phyloP scores from a whole-genome alignment of 2,113 vertebrate genomes.

The Cochlearius cochlearius region DNA sequence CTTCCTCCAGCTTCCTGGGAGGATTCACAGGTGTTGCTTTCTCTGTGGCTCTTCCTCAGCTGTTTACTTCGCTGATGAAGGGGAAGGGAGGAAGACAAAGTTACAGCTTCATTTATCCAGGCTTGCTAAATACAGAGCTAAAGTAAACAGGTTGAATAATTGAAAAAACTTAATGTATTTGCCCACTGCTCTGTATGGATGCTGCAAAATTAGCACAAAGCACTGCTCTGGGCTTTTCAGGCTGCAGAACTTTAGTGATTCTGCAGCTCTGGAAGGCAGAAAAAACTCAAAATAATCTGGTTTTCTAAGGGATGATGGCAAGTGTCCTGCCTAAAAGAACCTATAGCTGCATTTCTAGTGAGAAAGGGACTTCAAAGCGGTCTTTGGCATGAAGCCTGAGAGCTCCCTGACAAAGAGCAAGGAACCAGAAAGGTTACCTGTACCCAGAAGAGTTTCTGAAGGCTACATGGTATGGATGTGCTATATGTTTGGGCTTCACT shows the following conservation, averaged over 20 bases:
- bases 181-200: neutral
- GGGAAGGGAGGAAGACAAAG: neutral
- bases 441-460: neutral
- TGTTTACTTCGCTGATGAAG: constrained; percentile 6
- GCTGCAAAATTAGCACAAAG: neutral
- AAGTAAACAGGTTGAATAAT: constrained; percentile 54
- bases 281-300: neutral
- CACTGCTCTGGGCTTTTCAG: neutral
- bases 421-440: neutral
- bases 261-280: neutral
- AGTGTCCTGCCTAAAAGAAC: neutral
- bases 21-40: neutral
- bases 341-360: neutral
- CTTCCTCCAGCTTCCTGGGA: neutral
- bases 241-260: neutral
- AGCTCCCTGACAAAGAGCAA: neutral
- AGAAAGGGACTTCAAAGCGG: neutral
- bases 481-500: neutral
- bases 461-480: neutral
- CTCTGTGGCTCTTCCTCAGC: neutral
- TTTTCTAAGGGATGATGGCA: neutral
- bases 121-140: constrained; percentile 53
- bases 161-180: neutral
- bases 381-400: neutral
- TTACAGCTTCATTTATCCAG: constrained; percentile 30